These are phyloP conservation scores for Schlechtendalia chinensis DNA, from an alignment of 1,140 invertebrate genomes.

Conservation along the genomic window DNA sequence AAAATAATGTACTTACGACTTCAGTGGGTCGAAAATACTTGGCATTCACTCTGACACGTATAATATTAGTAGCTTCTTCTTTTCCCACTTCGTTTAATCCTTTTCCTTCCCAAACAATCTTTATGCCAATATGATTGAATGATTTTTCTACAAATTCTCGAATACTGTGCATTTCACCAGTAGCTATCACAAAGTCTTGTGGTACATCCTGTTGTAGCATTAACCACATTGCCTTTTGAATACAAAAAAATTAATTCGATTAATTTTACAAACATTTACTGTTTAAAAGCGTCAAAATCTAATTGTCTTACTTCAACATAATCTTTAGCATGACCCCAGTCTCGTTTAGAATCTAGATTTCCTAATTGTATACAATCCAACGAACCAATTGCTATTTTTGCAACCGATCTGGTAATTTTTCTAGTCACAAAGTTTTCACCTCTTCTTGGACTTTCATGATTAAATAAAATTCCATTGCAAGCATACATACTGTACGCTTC, in stretches of 20 bases:
- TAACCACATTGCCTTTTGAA: slow-evolving; percentile 92
- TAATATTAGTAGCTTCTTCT: slow-evolving; percentile 73
- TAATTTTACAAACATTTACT: neutral
- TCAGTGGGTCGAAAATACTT: slow-evolving; percentile 97
- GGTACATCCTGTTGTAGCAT: slow-evolving; percentile 94
- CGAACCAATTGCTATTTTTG: slow-evolving; percentile 89
- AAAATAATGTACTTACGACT: slow-evolving; percentile 72
- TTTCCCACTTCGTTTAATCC: slow-evolving; percentile 84
- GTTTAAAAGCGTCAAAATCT: slow-evolving; percentile 19
- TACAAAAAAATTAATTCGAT: slow-evolving; percentile 22
- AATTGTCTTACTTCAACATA: slow-evolving; percentile 83
- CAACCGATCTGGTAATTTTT: slow-evolving; percentile 96
- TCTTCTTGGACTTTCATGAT: slow-evolving; percentile 96
- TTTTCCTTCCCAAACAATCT: slow-evolving; percentile 81
- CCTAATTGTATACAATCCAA: slow-evolving; percentile 88
- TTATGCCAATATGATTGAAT: slow-evolving; percentile 75
- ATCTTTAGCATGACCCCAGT: slow-evolving; percentile 99
- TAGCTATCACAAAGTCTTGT: slow-evolving; percentile 97
- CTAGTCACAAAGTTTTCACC: slow-evolving; percentile 99
- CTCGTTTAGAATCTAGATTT: slow-evolving; percentile 92
- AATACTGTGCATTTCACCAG: slow-evolving; percentile 91
- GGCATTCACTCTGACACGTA: slow-evolving; percentile 88
- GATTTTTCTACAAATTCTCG: slow-evolving; percentile 93
- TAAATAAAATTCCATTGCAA: slow-evolving; percentile 98
- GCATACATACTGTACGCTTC: slow-evolving; percentile 98